phyloP scores from a whole-genome alignment of 1,140 invertebrate species.

The Triops longicaudatus region DNA sequence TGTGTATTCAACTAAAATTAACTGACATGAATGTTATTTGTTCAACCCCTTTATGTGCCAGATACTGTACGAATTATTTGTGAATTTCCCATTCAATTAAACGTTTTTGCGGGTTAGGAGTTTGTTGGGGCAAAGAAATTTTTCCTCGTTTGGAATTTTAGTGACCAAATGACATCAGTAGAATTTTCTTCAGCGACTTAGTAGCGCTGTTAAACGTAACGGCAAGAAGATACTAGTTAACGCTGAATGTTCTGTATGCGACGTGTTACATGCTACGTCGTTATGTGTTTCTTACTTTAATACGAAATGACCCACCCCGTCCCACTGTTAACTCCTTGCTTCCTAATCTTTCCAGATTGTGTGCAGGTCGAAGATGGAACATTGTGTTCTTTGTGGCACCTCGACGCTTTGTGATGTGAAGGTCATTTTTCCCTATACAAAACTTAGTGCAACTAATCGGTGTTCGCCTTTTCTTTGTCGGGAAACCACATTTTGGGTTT shows the following conservation, averaged over 20 bases:
- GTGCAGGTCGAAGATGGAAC: background rate
- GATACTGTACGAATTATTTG: background rate
- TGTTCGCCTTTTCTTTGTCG: background rate
- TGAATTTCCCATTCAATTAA: background rate
- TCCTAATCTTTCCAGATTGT: background rate
- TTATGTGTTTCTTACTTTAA: background rate
- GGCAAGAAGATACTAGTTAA: background rate
- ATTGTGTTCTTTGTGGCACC: background rate
- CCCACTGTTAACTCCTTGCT: background rate
- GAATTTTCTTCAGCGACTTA: background rate
- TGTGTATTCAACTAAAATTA: background rate
- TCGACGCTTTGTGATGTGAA: background rate
- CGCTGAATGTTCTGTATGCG: background rate
- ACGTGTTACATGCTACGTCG: background rate
- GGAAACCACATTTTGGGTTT: background rate
- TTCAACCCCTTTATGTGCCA: background rate
- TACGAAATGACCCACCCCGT: background rate
- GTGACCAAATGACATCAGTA: background rate
- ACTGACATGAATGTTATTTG: background rate
- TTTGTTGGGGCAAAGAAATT: background rate
- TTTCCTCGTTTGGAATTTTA: background rate
- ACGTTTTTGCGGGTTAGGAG: background rate
- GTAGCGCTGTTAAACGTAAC: background rate
- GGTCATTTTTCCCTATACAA: background rate
- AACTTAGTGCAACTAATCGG: background rate